Conservation (phyloP, 2,113 vertebrate genomes). For the Mellivora capensis region DNA sequence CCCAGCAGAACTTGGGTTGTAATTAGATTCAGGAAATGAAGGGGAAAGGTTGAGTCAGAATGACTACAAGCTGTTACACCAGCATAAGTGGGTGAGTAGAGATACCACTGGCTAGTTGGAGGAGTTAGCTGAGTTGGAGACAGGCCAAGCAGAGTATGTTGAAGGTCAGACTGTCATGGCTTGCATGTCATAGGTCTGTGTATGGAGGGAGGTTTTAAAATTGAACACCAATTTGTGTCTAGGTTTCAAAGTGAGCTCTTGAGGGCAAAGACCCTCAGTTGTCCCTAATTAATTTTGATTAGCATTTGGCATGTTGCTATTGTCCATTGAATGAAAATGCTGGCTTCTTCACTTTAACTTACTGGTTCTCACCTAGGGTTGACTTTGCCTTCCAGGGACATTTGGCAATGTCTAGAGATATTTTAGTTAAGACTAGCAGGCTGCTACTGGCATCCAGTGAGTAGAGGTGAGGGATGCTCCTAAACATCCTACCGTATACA, state of each 20-base stretch:
- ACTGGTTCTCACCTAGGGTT: neutral
- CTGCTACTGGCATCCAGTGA: neutral
- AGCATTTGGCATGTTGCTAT: neutral
- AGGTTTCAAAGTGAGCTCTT: neutral
- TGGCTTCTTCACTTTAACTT: neutral
- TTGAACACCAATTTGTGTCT: neutral
- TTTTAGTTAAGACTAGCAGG: neutral
- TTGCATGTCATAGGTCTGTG: neutral
- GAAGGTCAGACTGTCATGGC: neutral
- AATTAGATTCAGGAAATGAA: neutral
- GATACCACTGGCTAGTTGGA: neutral
- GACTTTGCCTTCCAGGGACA: neutral
- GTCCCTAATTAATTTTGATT: neutral
- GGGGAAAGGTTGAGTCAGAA: neutral
- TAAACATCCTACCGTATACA: neutral
- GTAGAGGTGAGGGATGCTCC: neutral
- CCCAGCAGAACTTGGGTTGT: neutral
- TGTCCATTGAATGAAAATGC: neutral
- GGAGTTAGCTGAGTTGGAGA: neutral
- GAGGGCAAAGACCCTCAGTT: neutral
- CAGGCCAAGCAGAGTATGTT: neutral
- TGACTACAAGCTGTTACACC: neutral
- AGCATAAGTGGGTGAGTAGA: neutral
- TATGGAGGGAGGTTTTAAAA: slow-evolving; percentile 20
- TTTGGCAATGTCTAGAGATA: neutral